phyloP scores from a whole-genome alignment of 2,113 vertebrate genomes.

The Neomonachus schauinslandi region DNA sequence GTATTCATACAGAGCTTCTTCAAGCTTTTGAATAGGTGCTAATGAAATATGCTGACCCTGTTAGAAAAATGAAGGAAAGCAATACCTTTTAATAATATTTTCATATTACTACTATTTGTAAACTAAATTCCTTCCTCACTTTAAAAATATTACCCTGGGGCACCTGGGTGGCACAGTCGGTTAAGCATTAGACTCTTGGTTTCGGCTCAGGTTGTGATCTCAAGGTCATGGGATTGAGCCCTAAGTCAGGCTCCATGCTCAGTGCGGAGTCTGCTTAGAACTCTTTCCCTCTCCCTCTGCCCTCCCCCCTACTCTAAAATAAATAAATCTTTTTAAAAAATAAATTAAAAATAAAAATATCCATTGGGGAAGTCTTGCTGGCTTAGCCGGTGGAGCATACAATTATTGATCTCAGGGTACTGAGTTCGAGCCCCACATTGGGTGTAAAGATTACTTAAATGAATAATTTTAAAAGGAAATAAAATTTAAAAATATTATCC shows the following conservation, averaged over 20 bases:
- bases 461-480: neutral
- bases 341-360: neutral
- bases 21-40: constrained; percentile 89
- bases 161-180: neutral
- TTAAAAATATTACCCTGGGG: constrained; percentile 23
- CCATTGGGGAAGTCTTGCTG: neutral
- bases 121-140: constrained; percentile 31
- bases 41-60: constrained; percentile 95
- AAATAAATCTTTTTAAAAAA: neutral
- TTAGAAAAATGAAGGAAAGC: constrained; percentile 53
- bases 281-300: neutral
- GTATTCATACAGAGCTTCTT: constrained; percentile 94
- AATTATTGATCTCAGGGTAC: neutral
- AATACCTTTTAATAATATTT: constrained; percentile 37
- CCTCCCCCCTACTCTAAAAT: neutral
- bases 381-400: neutral
- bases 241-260: neutral
- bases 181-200: neutral
- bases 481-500: neutral
- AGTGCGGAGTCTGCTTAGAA: neutral
- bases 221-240: neutral
- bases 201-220: neutral
- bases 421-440: neutral
- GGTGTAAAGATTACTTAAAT: neutral
- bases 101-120: neutral